Conservation (phyloP, 2,888 invertebrate species). For the Himalopsyche japonica region DNA sequence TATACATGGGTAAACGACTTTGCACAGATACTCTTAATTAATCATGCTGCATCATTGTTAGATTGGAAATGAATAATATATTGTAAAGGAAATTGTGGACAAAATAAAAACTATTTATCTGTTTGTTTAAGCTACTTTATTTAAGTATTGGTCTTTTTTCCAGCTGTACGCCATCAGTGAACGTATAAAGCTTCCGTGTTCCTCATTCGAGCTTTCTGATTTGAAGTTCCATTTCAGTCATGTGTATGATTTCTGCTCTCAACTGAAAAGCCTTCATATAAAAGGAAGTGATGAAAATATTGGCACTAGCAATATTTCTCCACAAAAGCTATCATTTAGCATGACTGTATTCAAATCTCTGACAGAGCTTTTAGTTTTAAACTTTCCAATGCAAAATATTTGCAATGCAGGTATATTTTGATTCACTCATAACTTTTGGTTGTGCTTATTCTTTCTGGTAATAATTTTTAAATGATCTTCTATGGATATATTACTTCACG, state of each 20-base stretch:
- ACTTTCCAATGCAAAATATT: constrained; percentile 70
- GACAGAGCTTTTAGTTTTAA: constrained; percentile 69
- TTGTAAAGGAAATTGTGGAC: no score
- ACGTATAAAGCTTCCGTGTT: constrained; percentile 83
- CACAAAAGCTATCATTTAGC: constrained; percentile 79
- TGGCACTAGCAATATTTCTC: constrained; percentile 82
- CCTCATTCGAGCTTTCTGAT: constrained; percentile 75
- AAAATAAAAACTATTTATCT: no score
- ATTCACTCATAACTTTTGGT: no score
- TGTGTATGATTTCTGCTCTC: constrained; percentile 84
- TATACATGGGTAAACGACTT: background rate
- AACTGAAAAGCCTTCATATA: constrained; percentile 70
- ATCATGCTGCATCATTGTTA: no score
- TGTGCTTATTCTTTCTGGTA: no score
- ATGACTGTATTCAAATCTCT: constrained; percentile 81
- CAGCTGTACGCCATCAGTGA: constrained; percentile 90
- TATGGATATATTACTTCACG: no score
- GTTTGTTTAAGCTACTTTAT: background rate
- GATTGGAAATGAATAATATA: no score
- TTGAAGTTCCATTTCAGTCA: constrained; percentile 88
- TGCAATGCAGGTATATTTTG: constrained; percentile 58
- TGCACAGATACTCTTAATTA: no score
- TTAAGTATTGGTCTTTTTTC: constrained; percentile 46
- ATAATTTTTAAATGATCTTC: no score
- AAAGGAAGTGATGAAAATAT: constrained; percentile 69